Percentiles rank a stretch among this genome's conserved stretches.
Evolutionary conservation across 1,140 invertebrate genomes (phyloP).

Genomic region (Bradynema listronoti): DNA sequence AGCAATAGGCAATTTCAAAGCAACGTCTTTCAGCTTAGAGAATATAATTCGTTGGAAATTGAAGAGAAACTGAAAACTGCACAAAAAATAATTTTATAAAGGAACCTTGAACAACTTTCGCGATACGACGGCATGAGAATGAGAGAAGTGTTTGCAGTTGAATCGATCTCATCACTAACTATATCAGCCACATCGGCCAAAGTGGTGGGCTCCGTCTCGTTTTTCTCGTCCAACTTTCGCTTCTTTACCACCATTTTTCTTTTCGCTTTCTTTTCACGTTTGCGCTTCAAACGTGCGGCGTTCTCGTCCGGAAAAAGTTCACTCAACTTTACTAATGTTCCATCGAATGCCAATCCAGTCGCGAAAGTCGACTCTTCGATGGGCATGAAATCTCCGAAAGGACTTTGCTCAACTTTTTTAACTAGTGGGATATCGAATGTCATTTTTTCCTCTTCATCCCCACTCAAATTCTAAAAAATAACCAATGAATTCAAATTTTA

Average conservation of each 20-base stretch:
- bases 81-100: neutral
- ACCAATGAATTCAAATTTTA: neutral
- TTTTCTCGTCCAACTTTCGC: neutral
- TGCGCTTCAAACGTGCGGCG: neutral
- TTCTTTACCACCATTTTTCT: constrained; percentile 5
- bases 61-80: neutral
- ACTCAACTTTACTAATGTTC: neutral
- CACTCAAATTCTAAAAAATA: neutral
- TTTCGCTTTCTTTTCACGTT: constrained; percentile 2
- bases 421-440: neutral
- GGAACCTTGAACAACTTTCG: neutral
- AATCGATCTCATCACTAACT: neutral
- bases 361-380: too few species aligned
- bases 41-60: too few species aligned
- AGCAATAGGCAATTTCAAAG: too few species aligned
- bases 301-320: constrained; percentile 4
- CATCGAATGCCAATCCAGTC: too few species aligned
- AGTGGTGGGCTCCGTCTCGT: neutral
- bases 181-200: neutral
- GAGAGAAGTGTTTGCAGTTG: neutral
- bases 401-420: neutral
- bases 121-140: neutral
- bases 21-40: too few species aligned
- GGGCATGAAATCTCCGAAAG: too few species aligned
- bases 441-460: neutral